phyloP scores from a whole-genome alignment of 2,113 vertebrate species.

The Pluvianellus socialis region DNA sequence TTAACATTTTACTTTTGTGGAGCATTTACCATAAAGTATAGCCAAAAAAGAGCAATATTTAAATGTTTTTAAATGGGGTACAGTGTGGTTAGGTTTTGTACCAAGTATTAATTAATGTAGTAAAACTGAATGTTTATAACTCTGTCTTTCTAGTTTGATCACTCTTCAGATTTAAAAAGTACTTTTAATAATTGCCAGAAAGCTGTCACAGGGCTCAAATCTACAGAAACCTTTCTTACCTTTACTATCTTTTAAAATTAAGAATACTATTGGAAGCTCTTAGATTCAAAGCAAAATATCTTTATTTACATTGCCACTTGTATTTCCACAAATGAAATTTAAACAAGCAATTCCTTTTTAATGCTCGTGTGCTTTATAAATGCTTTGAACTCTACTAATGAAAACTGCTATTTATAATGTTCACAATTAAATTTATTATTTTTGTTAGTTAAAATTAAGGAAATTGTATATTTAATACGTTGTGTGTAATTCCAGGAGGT shows the following conservation, averaged over 20 bases:
- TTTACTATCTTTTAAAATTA: not conserved
- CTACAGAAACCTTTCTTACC: not conserved
- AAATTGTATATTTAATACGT: not conserved
- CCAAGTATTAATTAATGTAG: not conserved
- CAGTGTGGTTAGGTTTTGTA: not conserved
- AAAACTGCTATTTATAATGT: not conserved
- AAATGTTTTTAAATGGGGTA: not conserved
- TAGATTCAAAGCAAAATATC: not conserved
- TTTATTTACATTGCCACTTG: not conserved
- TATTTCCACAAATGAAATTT: not conserved
- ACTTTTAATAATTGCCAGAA: not conserved
- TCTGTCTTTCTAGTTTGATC: not conserved
- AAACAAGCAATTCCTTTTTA: not conserved
- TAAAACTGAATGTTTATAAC: not conserved
- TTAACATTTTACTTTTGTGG: not conserved
- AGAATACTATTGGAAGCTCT: not conserved
- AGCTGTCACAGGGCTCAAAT: not conserved
- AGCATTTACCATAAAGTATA: not conserved
- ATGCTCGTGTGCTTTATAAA: not conserved
- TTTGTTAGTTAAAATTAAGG: not conserved
- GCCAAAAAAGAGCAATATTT: not conserved
- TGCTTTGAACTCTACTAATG: not conserved
- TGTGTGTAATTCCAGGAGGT: not conserved
- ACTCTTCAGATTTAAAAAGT: not conserved
- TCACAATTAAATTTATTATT: not conserved